Base-by-base conservation (phyloP, 1,140 invertebrate genomes). In the Heliconius congener region DNA sequence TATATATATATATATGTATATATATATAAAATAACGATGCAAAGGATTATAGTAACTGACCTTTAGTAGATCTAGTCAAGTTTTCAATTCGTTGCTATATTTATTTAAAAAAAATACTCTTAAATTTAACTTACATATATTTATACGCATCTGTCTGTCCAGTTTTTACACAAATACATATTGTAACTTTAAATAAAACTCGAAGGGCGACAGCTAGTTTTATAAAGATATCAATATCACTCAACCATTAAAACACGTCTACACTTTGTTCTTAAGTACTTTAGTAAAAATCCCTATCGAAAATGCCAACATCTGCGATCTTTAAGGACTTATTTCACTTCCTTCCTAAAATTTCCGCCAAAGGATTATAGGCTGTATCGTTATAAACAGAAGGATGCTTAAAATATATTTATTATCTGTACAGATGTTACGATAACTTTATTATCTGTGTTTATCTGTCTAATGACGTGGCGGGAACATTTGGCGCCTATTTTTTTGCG, bases 401-500 rank as follows among this genome's bases (percentile, higher is more conserved):
- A 34, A 55, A 39, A 46, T 71, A 6, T 9, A 3, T 50, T 70
- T 81, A 71, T 80, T 74, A 78, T 84, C 72, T 80, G 27, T 72
- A 39, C 85, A 86, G 83, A 81, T 86, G 85, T 66, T 75, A 70
- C 83, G 83, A 84, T 86, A 84, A 74, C 73, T 78, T 60, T 82
- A 82, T 82, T 78, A 83, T 88, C 86, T 87, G 76, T 84, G 79
- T 71, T 81, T 81, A 81, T 81, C 80, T 81, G 72, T 71, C 75
- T 90, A 87, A 88, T 85, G 87, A 88, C 85, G 74, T 86, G 83
- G 84, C 83, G 82, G 82, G 80, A 84, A 84, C 84, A 79, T 84
- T 87, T 85, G 89, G 89, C 89, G 87, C 89, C 87, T 74, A 82
- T 81, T 85, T 87, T 84, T 85, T 71, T 71, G 71, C 74, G 27